phyloP scores from a whole-genome alignment of 2,888 invertebrate species.

The Volucella inflata region DNA sequence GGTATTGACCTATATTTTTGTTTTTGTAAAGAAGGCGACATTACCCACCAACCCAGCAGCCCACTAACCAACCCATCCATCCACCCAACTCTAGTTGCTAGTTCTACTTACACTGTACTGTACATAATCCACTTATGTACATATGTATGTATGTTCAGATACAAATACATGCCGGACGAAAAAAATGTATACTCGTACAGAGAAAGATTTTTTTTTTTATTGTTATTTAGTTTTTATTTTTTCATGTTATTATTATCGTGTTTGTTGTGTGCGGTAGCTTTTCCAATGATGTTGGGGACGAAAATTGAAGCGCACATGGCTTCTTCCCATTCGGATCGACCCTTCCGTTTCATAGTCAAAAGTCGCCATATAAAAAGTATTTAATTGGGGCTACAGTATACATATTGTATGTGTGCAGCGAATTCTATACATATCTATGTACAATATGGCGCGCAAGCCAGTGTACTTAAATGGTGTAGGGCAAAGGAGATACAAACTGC shows the following conservation, averaged over 20 bases:
- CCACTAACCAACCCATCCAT: slow-evolving; percentile 18
- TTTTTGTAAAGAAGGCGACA: slow-evolving; percentile 61
- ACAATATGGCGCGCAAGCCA: slow-evolving; percentile 37
- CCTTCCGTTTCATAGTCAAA: slow-evolving; percentile 49
- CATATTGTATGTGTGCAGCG: slow-evolving; percentile 1
- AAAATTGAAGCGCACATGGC: slow-evolving; percentile 52
- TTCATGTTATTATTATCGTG: too few species aligned
- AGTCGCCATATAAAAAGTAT: slow-evolving; percentile 47
- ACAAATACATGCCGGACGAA: slow-evolving; percentile 22
- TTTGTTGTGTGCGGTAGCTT: slow-evolving; percentile 49
- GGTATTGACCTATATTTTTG: slow-evolving; percentile 74
- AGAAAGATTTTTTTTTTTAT: slow-evolving; percentile 50
- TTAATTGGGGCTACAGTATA: slow-evolving; percentile 47
- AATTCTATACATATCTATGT: not conserved
- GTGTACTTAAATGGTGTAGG: too few species aligned
- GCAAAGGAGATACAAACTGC: too few species aligned
- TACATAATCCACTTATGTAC: slow-evolving; percentile 12
- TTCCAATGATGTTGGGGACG: slow-evolving; percentile 43
- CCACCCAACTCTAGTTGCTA: slow-evolving; percentile 46
- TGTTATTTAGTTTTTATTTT: not conserved
- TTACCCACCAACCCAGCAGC: not conserved
- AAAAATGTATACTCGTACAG: slow-evolving; percentile 52
- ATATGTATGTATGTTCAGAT: slow-evolving; percentile 27
- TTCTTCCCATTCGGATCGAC: slow-evolving; percentile 48
- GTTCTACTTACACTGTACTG: slow-evolving; percentile 25